phyloP scores from a whole-genome alignment of 2,888 invertebrate genomes.

The Agriopis aurantiaria region DNA sequence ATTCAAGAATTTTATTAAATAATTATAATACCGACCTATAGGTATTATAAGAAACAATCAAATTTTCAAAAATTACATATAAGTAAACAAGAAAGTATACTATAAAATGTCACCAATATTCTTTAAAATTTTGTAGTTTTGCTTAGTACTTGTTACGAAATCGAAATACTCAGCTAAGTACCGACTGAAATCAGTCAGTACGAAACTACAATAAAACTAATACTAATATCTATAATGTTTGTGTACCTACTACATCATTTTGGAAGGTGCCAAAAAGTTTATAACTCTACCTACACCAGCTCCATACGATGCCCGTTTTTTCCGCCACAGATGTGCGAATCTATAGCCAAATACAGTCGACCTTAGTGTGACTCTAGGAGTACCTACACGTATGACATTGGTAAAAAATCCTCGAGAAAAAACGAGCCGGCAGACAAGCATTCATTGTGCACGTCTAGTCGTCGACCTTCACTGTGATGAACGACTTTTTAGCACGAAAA shows the following conservation, averaged over 20 bases:
- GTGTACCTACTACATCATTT: background rate
- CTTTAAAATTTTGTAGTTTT: too few species aligned
- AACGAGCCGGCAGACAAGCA: constrained; percentile 77
- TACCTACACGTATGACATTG: constrained; percentile 81
- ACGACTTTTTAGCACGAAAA: constrained; percentile 77
- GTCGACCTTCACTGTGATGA: constrained; percentile 80
- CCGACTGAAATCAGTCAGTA: too few species aligned
- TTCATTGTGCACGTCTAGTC: constrained; percentile 83
- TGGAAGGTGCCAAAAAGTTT: constrained; percentile 5
- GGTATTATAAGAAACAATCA: too few species aligned
- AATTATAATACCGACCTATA: too few species aligned
- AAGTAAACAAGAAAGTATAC: too few species aligned
- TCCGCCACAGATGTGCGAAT: constrained; percentile 72
- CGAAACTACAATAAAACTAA: too few species aligned
- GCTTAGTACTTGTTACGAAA: too few species aligned
- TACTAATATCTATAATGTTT: too few species aligned
- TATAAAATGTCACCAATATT: too few species aligned
- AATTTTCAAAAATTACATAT: too few species aligned
- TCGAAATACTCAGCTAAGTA: too few species aligned
- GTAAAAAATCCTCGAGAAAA: constrained; percentile 75
- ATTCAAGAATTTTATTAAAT: too few species aligned
- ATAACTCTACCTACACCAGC: background rate
- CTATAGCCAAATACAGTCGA: constrained; percentile 69
- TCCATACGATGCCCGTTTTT: constrained; percentile 52
- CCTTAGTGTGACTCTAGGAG: constrained; percentile 78